Percentiles rank a stretch among this genome's conserved stretches.
Conservation (phyloP, 1,140 invertebrate species). For the Apolygus lucorum region DNA sequence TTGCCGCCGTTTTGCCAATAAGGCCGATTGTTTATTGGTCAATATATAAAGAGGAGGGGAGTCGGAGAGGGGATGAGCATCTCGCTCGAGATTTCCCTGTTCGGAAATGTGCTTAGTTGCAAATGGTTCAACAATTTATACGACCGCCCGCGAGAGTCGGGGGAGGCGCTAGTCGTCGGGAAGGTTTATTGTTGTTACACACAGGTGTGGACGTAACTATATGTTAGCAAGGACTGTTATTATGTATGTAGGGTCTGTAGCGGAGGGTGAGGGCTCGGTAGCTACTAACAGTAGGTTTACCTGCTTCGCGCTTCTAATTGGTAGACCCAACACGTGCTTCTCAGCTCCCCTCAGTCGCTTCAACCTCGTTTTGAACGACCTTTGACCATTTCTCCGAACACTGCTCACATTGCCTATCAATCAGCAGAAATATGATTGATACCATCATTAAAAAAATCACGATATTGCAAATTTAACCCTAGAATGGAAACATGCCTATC, state of each 20-base stretch:
- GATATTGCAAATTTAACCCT: too few species aligned
- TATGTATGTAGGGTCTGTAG: not conserved
- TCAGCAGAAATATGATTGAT: too few species aligned
- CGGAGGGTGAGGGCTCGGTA: not conserved
- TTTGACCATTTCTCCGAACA: too few species aligned
- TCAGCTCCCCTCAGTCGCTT: too few species aligned
- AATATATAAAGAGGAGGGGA: conserved; percentile 11
- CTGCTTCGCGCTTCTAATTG: not conserved
- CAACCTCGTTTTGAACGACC: too few species aligned
- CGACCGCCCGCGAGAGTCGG: not conserved
- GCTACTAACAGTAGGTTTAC: not conserved
- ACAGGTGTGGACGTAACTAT: conserved; percentile 11
- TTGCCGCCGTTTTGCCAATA: conserved; percentile 13
- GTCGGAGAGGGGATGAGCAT: not conserved
- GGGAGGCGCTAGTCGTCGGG: not conserved
- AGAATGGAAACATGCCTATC: too few species aligned
- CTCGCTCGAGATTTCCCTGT: not conserved
- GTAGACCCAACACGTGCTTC: not conserved
- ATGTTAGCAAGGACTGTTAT: conserved; percentile 12
- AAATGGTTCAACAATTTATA: conserved; percentile 16
- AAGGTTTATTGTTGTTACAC: conserved; percentile 11
- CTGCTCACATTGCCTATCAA: too few species aligned
- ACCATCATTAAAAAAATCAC: too few species aligned
- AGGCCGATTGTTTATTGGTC: conserved; percentile 12
- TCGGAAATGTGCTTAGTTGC: conserved; percentile 12